Conservation (phyloP, 92 coral and sea anemone species). For the Siderastrea radians region DNA sequence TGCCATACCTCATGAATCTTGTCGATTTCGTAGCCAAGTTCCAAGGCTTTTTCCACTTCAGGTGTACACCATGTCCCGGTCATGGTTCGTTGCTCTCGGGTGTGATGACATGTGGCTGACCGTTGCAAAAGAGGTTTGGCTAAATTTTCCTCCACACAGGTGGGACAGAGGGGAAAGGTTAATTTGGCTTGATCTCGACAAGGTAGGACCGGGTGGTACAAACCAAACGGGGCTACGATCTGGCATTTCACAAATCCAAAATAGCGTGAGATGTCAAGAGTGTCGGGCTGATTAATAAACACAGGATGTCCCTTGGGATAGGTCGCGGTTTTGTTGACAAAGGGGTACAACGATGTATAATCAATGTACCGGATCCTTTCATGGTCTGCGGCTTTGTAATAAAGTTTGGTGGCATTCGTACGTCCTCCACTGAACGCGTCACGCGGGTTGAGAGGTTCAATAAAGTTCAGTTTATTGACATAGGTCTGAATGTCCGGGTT, state of each 20-base stretch:
- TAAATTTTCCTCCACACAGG: slow-evolving; percentile 12
- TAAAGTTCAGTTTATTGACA: neutral
- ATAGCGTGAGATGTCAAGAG: neutral
- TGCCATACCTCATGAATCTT: slow-evolving; percentile 6
- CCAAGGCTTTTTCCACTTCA: neutral
- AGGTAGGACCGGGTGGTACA: neutral
- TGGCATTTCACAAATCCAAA: neutral
- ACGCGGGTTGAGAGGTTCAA: neutral
- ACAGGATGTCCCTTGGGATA: neutral
- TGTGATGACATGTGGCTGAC: neutral
- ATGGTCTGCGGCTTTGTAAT: too few species aligned
- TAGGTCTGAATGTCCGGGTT: neutral
- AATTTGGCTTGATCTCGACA: neutral
- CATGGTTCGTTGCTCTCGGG: too few species aligned
- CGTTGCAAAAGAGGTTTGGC: neutral
- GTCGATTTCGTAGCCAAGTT: neutral
- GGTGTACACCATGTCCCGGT: neutral
- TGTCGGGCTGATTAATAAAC: neutral
- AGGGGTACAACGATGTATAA: neutral
- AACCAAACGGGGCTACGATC: neutral
- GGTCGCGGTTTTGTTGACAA: neutral
- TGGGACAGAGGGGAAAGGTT: slow-evolving; percentile 23
- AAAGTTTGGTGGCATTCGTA: neutral
- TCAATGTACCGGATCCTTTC: neutral
- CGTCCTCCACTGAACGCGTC: neutral